Percentiles rank a stretch among this genome's conserved stretches.
Evolutionary conservation across 2,888 invertebrate genomes (phyloP).

Genomic region (Brachyopa scutellaris): DNA sequence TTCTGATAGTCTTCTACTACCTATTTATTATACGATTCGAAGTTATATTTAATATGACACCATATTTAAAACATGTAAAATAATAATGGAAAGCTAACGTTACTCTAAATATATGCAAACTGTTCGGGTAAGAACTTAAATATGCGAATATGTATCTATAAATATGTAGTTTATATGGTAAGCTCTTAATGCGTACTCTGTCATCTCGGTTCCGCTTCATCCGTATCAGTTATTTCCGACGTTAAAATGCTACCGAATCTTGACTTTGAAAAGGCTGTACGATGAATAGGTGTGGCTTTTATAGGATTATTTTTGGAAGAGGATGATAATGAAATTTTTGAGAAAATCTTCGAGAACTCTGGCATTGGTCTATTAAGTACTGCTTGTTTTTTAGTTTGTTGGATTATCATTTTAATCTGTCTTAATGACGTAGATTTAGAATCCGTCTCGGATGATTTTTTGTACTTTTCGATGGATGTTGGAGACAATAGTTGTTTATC

Average conservation of each 20-base stretch:
- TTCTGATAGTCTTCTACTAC: conserved; percentile 94
- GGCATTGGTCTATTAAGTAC: background rate
- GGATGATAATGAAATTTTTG: conserved; percentile 4
- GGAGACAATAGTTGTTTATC: background rate
- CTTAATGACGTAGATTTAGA: background rate
- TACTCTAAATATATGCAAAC: background rate
- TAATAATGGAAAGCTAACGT: background rate
- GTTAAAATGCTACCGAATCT: background rate
- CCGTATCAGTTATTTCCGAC: conserved; percentile 26
- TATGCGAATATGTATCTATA: background rate
- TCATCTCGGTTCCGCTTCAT: conserved; percentile 72
- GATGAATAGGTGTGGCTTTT: background rate
- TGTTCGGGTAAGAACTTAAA: background rate
- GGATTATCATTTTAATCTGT: conserved; percentile 1
- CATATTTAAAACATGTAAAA: background rate
- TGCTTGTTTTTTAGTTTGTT: background rate
- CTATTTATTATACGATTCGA: conserved; percentile 78
- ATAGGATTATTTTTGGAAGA: conserved; percentile 9
- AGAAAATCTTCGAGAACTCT: conserved; percentile 6
- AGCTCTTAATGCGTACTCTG: conserved; percentile 69
- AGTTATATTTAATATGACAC: background rate
- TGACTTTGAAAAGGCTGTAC: background rate
- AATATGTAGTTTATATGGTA: background rate
- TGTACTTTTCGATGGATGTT: background rate
- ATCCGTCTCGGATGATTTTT: background rate